Evolutionary conservation across 2,888 invertebrate species (phyloP), one percentile per base, ranked within the genome.

Genomic region (Ophion slaviceki): DNA sequence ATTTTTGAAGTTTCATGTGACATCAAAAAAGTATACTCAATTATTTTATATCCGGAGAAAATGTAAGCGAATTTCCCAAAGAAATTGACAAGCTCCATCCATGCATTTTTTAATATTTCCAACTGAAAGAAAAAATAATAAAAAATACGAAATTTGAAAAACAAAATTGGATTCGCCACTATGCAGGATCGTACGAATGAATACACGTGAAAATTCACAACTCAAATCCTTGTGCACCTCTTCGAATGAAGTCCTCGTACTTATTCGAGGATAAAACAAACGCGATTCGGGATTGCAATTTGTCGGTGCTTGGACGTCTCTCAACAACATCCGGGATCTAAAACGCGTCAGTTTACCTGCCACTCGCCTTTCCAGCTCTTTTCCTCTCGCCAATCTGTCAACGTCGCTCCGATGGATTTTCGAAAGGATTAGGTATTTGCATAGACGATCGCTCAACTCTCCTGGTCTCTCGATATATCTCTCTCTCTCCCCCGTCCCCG

Each of bases 401-500:
- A 93, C 91, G 93, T 93, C 93, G 89, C 89, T 89, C 88, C 88
- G 89, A 91, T 90, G 93, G 92, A 93, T 93, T 92, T 92, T 89
- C 90, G 90, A 92, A 92, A 92, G 93, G 93, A 93, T 93, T 93
- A 93, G 91, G 90, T 89, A 93, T 93, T 93, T 93, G 93, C 93
- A 93, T 93, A 93, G 91, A 93, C 93, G 90, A 93, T 93, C 92
- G 91, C 91, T 93, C 93, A 93, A 85, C 80, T 75, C 84, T 79
- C 67, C 72, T 66, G 68, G 57, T 74, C 66, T 80, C 68, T 45
- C 77, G 10, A 28, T 40, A 28, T 77, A 28, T 57, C 67, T 40
- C 47, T 77, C 53, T 72, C 40, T 64, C 67, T 77, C 57, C 57
- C 57, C 11, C 66, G 61, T 59, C 53, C 64, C 53, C 72, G 11